Percentiles rank a stretch among this genome's conserved stretches.
Evolutionary conservation across 2,113 vertebrate genomes (phyloP).

Genomic region (Caracal caracal): DNA sequence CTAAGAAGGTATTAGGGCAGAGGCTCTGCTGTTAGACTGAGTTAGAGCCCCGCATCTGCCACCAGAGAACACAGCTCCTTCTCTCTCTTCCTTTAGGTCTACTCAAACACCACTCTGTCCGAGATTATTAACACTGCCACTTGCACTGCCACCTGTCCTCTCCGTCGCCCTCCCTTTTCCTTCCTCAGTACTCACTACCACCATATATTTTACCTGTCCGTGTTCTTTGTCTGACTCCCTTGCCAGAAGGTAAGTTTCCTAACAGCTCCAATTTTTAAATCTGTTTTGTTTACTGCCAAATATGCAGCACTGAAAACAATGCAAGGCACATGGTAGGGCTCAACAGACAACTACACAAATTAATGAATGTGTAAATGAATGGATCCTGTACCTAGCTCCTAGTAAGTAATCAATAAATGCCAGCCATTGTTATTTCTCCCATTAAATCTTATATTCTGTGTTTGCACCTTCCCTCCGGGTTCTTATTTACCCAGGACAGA

Average conservation of each 20-base stretch:
- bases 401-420: neutral
- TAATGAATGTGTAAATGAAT: neutral
- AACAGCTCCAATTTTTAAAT: neutral
- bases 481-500: neutral
- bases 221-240: neutral
- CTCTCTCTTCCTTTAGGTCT: neutral
- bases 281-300: neutral
- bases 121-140: neutral
- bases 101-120: neutral
- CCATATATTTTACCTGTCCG: neutral
- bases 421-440: neutral
- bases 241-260: neutral
- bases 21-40: rapidly evolving
- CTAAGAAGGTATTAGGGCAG: neutral
- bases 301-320: neutral
- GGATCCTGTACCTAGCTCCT: neutral
- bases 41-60: neutral
- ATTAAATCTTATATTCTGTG: neutral
- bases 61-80: neutral
- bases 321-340: neutral
- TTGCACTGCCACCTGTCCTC: neutral
- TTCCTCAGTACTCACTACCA: neutral
- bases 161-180: neutral
- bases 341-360: neutral
- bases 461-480: neutral